Evolutionary conservation across 2,113 vertebrate species (phyloP), one percentile per base, ranked within the genome.

Genomic region (Pyrgilauda ruficollis): DNA sequence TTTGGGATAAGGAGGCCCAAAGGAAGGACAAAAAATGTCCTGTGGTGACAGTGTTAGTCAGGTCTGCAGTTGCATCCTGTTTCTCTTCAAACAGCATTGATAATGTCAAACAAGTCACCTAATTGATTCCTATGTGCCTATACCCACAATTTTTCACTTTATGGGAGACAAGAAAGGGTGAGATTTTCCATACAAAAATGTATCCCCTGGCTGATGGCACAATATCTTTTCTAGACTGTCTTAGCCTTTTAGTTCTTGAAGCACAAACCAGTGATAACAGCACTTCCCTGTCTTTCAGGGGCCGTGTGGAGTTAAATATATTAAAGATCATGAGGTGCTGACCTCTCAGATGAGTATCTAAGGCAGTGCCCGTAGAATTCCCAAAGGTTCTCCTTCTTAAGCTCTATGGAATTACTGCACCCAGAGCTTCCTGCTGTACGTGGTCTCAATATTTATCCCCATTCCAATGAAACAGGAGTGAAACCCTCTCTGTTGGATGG

Each of bases 111-210:
- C 9, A 67, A 31, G 6, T 84, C 27, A 74, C 14, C 26, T 69
- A 24, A 55, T 84, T 63, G 87, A 27, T 39, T 28, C 0, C 0
- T 64, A 16, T 23, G 3, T 70, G 7, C 3, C 3, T 33, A 19
- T 47, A 37, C 11, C 43, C 3, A 4, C 41, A 16, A 14, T 33
- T 66, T 59, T 86, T 52, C 8, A 2, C 7, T 43, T 28, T 44
- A 19, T 12, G 4, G 5, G 4, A 15, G 2, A 21, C 70, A 83
- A 43, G 3, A 33, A 86, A 53, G 7, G 1, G 7, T 14, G 39
- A 73, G 6, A 0, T 69, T 77, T 77, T 61, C 27, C 18, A 22
- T 9, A 1, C 31, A 77, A 68, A 61, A 24, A 9, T 4, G 0
- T 58, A 37, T 35, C 3, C 43, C 7, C 23, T 30, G 19, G 4